phyloP scores from a whole-genome alignment of 1,140 invertebrate species.

The Stratiolaelaps scimitus region DNA sequence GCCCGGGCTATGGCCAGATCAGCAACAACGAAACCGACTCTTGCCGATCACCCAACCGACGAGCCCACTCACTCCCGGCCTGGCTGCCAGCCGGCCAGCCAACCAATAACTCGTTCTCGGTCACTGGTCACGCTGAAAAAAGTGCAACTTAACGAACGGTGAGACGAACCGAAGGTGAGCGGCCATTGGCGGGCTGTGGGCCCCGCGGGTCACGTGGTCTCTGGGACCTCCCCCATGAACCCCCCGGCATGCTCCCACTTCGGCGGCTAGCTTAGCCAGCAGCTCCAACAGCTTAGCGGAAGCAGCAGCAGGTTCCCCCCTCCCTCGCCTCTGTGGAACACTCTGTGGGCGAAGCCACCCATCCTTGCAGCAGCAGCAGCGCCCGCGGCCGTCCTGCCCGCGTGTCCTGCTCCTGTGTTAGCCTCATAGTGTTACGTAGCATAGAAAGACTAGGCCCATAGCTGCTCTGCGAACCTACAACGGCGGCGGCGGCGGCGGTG shows the following conservation, averaged over 20 bases:
- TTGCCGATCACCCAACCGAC: not conserved
- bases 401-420: too few species aligned
- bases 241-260: not conserved
- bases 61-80: not conserved
- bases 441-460: too few species aligned
- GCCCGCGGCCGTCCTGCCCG: too few species aligned
- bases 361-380: too few species aligned
- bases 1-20: too few species aligned
- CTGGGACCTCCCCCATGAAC: not conserved
- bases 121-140: constrained; percentile 23
- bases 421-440: too few species aligned
- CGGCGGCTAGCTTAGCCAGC: not conserved
- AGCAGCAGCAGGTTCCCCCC: constrained; percentile 2
- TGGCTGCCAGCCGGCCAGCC: not conserved
- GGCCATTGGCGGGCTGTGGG: constrained; percentile 10
- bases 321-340: not conserved
- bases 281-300: not conserved
- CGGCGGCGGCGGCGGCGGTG: too few species aligned
- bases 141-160: constrained; percentile 28
- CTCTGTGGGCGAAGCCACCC: not conserved
- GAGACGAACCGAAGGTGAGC: constrained; percentile 14
- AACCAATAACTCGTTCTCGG: constrained; percentile 26
- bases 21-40: too few species aligned
- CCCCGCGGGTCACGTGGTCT: constrained; percentile 12
- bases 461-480: too few species aligned